Evolutionary conservation across 2,797 vertebrate species (phyloP).

Genomic region (Xenopus petersii): DNA sequence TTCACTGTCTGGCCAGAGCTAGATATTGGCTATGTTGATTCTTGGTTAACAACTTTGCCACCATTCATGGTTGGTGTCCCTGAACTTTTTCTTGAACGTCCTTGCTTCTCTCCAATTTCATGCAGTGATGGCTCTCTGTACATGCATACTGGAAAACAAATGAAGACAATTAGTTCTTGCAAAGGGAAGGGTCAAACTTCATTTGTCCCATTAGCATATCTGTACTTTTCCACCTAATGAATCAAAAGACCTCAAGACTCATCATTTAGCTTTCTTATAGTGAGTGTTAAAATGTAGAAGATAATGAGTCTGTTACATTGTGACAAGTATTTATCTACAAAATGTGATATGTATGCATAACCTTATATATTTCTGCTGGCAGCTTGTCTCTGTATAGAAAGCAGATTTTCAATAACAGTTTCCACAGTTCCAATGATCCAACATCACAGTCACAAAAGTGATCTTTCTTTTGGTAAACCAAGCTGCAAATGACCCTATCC

Average conservation of each 20-base stretch:
- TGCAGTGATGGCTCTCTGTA: conserved; percentile 98
- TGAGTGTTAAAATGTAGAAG: conserved; percentile 7
- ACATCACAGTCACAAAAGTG: too few species aligned
- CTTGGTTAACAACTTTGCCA: conserved; percentile 86
- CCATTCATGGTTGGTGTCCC: conserved; percentile 90
- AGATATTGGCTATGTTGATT: conserved; percentile 80
- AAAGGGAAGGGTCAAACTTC: background rate
- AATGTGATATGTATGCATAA: background rate
- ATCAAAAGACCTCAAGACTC: conserved; percentile 7
- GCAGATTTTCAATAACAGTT: too few species aligned
- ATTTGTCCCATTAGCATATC: conserved; percentile 20
- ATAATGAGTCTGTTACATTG: background rate
- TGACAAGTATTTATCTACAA: background rate
- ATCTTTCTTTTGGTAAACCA: too few species aligned
- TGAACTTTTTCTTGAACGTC: conserved; percentile 87
- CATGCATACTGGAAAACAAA: conserved; percentile 86
- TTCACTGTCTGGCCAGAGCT: conserved; percentile 57
- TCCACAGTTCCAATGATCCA: too few species aligned
- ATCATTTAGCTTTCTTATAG: background rate
- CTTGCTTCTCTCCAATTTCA: conserved; percentile 94
- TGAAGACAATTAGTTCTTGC: conserved; percentile 52
- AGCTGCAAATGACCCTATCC: too few species aligned
- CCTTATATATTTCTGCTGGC: background rate
- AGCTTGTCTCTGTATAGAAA: too few species aligned
- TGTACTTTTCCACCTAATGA: conserved; percentile 10